Conservation (phyloP, 2,888 invertebrate genomes). For the Cremastobaeus sp. region DNA sequence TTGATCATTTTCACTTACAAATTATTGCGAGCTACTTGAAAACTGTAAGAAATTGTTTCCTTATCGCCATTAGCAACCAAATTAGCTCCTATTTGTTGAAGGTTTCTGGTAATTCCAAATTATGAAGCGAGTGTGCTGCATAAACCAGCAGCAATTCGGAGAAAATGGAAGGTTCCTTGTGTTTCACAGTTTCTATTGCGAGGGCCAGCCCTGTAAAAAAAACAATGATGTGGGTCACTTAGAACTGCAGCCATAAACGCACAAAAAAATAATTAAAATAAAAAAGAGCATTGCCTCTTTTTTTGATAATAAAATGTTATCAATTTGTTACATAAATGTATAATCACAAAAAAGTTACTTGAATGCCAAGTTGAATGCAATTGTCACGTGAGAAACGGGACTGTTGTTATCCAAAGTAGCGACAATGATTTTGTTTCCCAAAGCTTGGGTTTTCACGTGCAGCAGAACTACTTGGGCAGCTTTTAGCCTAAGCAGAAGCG, state of each 20-base stretch:
- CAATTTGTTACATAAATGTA: too few relatives aligned
- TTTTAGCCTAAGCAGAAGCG: slow-evolving; percentile 72
- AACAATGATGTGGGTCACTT: too few relatives aligned
- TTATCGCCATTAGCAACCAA: slow-evolving; percentile 86
- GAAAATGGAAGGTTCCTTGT: slow-evolving; percentile 87
- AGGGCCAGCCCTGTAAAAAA: slow-evolving; percentile 86
- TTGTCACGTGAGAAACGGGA: slow-evolving; percentile 88
- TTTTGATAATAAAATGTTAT: too few relatives aligned
- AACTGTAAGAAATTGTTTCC: slow-evolving; percentile 89
- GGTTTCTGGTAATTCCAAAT: slow-evolving; percentile 88
- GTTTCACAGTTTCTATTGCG: slow-evolving; percentile 90
- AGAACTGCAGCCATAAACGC: too few relatives aligned
- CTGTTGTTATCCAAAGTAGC: slow-evolving; percentile 88
- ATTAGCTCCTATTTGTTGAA: slow-evolving; percentile 89
- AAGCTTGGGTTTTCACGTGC: slow-evolving; percentile 81
- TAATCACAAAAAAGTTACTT: too few relatives aligned
- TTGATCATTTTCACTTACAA: too few relatives aligned
- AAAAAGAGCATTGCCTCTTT: too few relatives aligned
- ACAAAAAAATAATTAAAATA: too few relatives aligned
- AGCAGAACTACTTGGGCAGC: slow-evolving; percentile 79
- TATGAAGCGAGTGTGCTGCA: slow-evolving; percentile 83
- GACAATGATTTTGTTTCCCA: slow-evolving; percentile 87
- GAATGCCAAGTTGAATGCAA: slow-evolving; percentile 91
- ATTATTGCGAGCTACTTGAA: slow-evolving; percentile 86
- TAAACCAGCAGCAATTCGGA: slow-evolving; percentile 89